phyloP scores from a whole-genome alignment of 1,140 invertebrate species.

The Trichonephila clavipes region DNA sequence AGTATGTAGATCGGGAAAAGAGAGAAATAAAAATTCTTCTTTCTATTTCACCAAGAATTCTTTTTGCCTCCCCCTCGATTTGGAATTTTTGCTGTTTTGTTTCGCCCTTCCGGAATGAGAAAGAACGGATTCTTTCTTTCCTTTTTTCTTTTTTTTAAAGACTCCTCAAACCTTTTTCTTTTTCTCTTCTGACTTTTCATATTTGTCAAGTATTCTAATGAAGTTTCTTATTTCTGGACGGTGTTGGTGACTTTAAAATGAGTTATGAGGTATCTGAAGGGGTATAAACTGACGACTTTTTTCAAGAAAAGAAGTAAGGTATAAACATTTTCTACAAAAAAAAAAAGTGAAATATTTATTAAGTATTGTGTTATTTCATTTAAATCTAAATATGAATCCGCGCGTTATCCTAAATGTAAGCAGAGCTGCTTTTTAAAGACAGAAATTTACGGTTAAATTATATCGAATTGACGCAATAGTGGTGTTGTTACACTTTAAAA shows the following conservation, averaged over 20 bases:
- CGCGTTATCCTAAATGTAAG: too few relatives aligned
- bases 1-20: slow-evolving; percentile 65
- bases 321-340: too few relatives aligned
- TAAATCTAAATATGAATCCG: too few relatives aligned
- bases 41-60: background rate
- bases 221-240: background rate
- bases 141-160: background rate
- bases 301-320: too few relatives aligned
- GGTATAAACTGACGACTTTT: too few relatives aligned
- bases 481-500: too few relatives aligned
- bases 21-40: slow-evolving; percentile 36
- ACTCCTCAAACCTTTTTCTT: background rate
- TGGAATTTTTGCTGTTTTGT: slow-evolving; percentile 57
- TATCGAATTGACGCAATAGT: too few relatives aligned
- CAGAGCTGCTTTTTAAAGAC: too few relatives aligned
- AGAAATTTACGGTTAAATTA: too few relatives aligned
- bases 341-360: too few relatives aligned
- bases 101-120: slow-evolving; percentile 42
- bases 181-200: slow-evolving; percentile 1
- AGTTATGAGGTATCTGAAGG: background rate
- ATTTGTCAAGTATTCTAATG: background rate
- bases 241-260: background rate
- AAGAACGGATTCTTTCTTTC: background rate
- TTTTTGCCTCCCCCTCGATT: background rate
- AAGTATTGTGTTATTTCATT: too few relatives aligned